Evolutionary conservation across 2,888 invertebrate species (phyloP), one percentile per base, ranked within the genome.

Genomic region (Volucella bombylans): DNA sequence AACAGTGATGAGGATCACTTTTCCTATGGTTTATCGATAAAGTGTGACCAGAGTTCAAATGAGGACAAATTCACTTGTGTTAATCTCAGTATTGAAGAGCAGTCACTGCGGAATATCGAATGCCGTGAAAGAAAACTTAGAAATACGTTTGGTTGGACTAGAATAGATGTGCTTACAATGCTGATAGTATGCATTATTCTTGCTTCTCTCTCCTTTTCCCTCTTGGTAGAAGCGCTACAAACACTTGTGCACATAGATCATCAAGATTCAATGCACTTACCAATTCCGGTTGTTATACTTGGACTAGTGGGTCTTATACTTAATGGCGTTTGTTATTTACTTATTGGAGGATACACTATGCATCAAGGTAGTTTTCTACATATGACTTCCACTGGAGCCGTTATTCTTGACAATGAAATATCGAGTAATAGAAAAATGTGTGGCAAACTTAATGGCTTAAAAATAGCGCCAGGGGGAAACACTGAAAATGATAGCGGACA

Each of bases 81-180:
- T 9, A 69, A 74, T 49, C 31, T 79, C 1, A 80, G 65, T 10
- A n/a, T 43, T 50, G 85, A 80, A 39, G 80, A 76, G 55, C 61
- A 80, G 41, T 76, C 85, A 1, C n/a, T 80, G 23, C 80, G 68
- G 10, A 72, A 68, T n/a, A 85, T 80, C 45, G 87, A 90, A 89
- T 93, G 90, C 87, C 94, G 91, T 4, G 96, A 95, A 87, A 92
- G 92, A 47, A 93, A 93, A 86, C 93, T 97, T 77, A 95, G 95
- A 82, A 97, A 97, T 90, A 98, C 97, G 0, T 98, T 98, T 89
- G 97, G 97, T 9, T 97, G 97, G 97, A 96, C 97, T 3, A 94
- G 97, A 86, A 96, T 97, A 67, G 97, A 97, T 89, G 95, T 97
- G n/a, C 93, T 97, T 8, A 95, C 96, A 52, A 95, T 96, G 92